Conservation (phyloP, 2,113 vertebrate species). For the Egretta garzetta region DNA sequence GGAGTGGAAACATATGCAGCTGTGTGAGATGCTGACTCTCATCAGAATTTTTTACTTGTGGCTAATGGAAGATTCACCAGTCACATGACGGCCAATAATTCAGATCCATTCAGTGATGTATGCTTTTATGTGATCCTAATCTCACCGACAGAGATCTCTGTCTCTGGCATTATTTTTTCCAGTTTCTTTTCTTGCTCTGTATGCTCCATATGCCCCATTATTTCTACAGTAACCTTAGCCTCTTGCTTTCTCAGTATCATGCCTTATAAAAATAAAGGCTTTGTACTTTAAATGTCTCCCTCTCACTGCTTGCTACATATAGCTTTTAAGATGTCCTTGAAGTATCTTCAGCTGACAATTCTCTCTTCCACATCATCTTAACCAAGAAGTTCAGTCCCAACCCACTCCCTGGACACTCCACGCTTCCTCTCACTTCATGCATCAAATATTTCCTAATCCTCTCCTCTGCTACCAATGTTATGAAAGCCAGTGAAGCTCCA, state of each 20-base stretch:
- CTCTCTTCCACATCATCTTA: background rate
- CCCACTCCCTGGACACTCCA: background rate
- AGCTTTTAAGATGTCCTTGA: background rate
- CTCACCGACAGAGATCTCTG: background rate
- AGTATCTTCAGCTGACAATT: background rate
- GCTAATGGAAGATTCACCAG: background rate
- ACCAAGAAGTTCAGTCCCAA: background rate
- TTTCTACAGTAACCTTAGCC: background rate
- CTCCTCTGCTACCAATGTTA: background rate
- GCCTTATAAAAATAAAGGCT: background rate
- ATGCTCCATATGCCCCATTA: fast-evolving
- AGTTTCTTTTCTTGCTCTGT: background rate
- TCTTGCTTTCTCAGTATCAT: background rate
- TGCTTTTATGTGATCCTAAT: background rate
- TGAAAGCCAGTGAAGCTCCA: background rate
- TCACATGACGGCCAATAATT: background rate
- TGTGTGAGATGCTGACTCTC: background rate
- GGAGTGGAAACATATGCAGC: background rate
- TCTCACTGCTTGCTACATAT: background rate
- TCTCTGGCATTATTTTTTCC: background rate
- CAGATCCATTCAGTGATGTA: background rate
- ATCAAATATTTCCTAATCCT: background rate
- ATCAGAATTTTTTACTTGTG: background rate
- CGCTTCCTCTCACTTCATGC: background rate
- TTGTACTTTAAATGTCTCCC: background rate